Percentiles rank a stretch among this genome's conserved stretches.
phyloP scores from a whole-genome alignment of 2,113 vertebrate species.

The Eurystomus gularis region DNA sequence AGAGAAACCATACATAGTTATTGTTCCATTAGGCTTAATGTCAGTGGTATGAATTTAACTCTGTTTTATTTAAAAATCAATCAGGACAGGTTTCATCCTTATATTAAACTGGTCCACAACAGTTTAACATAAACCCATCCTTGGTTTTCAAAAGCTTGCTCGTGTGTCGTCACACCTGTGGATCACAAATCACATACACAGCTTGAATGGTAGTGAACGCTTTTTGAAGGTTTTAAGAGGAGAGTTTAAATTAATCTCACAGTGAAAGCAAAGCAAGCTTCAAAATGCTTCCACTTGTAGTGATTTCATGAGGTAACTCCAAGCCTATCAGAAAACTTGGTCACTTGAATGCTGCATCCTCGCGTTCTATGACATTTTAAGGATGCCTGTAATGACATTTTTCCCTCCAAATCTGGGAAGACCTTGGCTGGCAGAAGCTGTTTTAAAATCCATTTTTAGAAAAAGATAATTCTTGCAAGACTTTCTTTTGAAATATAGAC shows the following conservation, averaged over 20 bases:
- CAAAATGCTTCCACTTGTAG: not conserved
- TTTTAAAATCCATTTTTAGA: not conserved
- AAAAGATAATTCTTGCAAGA: not conserved
- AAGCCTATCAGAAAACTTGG: not conserved
- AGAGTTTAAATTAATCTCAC: not conserved
- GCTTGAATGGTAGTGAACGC: not conserved
- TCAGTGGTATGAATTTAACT: not conserved
- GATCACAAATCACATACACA: not conserved
- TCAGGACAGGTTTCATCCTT: not conserved
- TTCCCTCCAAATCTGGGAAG: not conserved
- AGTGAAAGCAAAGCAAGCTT: not conserved
- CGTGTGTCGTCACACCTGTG: not conserved
- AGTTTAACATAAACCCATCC: not conserved
- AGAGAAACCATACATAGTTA: slow-evolving; percentile 1
- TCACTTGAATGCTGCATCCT: not conserved
- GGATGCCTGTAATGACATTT: not conserved
- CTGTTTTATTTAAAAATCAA: not conserved
- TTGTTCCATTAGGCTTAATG: not conserved
- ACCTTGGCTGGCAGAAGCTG: not conserved
- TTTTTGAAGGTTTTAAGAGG: not conserved
- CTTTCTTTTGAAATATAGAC: not conserved
- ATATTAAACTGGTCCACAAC: not conserved
- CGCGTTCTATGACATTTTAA: not conserved
- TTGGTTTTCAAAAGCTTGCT: not conserved
- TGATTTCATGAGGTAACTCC: not conserved